These are phyloP conservation scores for Fregata magnificens DNA, from an alignment of 2,113 vertebrate species.

Conservation along the genomic window DNA sequence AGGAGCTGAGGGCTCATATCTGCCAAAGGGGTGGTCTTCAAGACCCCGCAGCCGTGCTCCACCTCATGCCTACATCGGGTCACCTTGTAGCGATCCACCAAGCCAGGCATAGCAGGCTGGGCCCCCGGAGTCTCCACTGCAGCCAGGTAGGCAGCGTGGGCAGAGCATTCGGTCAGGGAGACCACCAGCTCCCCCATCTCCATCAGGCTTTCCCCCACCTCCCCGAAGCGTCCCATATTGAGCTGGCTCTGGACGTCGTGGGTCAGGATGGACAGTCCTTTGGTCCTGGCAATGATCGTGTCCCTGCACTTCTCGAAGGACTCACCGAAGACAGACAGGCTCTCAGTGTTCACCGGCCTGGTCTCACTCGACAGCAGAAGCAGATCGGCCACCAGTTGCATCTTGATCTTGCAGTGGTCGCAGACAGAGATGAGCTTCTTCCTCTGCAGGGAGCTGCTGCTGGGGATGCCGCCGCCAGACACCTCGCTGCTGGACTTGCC, in stretches of 20 bases:
- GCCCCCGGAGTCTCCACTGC: slow-evolving; percentile 89
- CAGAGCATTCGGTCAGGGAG: slow-evolving; percentile 92
- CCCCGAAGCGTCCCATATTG: slow-evolving; percentile 94
- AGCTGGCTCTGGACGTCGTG: slow-evolving; percentile 98
- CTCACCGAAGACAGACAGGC: slow-evolving; percentile 80
- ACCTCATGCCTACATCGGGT: slow-evolving; percentile 95
- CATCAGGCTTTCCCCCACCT: slow-evolving; percentile 90
- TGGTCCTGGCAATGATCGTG: slow-evolving; percentile 96
- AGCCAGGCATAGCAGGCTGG: slow-evolving; percentile 85
- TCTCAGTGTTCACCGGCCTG: slow-evolving; percentile 88
- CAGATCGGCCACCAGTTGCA: slow-evolving; percentile 98
- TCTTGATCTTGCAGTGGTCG: slow-evolving; percentile 93
- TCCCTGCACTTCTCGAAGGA: slow-evolving; percentile 97
- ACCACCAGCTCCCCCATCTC: slow-evolving; percentile 96
- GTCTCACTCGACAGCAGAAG: slow-evolving; percentile 96
- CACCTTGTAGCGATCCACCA: slow-evolving; percentile 98
- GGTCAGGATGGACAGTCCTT: slow-evolving; percentile 96
- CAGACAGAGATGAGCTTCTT: slow-evolving; percentile 90
- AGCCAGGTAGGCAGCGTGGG: slow-evolving; percentile 93
- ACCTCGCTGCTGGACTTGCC: slow-evolving; percentile 87
- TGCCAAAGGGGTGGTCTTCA: slow-evolving; percentile 83
- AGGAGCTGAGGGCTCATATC: slow-evolving; percentile 95
- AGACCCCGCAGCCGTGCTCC: slow-evolving; percentile 88
- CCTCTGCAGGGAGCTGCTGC: slow-evolving; percentile 81
- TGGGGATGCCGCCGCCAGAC: slow-evolving; percentile 68